Conservation (phyloP, 2,888 invertebrate genomes). For the Drosophila demipolita region DNA sequence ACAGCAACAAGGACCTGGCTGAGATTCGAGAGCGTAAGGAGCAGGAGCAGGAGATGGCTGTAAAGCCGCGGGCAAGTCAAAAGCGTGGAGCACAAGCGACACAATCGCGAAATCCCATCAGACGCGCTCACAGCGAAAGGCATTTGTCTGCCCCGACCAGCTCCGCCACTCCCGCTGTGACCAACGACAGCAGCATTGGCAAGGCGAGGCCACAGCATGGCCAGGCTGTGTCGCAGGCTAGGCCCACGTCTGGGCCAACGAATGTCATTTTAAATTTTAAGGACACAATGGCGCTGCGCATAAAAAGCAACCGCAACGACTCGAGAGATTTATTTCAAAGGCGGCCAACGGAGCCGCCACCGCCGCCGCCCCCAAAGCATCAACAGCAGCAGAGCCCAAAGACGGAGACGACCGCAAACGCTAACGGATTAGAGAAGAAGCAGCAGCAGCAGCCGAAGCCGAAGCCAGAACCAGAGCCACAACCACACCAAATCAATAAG, state of each 20-base stretch:
- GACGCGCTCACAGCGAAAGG: constrained; percentile 84
- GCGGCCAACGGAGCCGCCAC: constrained; percentile 85
- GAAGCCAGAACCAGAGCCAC: constrained; percentile 37
- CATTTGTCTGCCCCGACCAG: constrained; percentile 71
- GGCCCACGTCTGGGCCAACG: constrained; percentile 48
- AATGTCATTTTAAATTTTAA: constrained; percentile 85
- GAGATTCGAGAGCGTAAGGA: background rate
- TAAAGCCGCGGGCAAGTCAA: constrained; percentile 74
- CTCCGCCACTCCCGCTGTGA: constrained; percentile 66
- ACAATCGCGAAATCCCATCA: constrained; percentile 85
- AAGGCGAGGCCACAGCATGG: constrained; percentile 29
- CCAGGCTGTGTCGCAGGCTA: constrained; percentile 63
- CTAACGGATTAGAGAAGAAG: constrained; percentile 72
- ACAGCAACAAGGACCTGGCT: constrained; percentile 45
- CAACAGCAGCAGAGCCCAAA: constrained; percentile 83
- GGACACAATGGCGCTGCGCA: constrained; percentile 93
- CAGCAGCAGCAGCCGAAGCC: background rate
- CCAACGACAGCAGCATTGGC: background rate
- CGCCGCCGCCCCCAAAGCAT: constrained; percentile 85
- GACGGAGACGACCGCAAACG: constrained; percentile 29
- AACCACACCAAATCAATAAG: constrained; percentile 84
- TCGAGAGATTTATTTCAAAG: constrained; percentile 87
- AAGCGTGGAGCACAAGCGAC: constrained; percentile 78
- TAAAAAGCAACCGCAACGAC: constrained; percentile 87
- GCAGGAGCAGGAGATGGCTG: constrained; percentile 14